Evolutionary conservation across 2,888 invertebrate genomes (phyloP).

Genomic region (Muscina levida): DNA sequence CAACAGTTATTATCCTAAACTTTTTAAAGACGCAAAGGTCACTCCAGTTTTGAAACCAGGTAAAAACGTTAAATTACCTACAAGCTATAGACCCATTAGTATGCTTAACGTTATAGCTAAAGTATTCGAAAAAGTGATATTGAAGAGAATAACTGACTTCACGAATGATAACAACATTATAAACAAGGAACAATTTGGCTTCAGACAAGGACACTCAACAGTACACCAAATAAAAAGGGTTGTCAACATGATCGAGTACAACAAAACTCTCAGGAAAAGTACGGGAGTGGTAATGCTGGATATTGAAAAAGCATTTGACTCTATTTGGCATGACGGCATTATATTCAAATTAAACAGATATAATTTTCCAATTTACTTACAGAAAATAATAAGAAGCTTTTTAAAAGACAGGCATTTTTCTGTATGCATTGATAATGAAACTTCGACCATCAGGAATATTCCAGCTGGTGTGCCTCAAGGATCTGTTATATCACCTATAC

Average conservation of each 20-base stretch:
- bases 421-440: background rate
- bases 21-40: background rate
- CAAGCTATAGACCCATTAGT: background rate
- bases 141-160: background rate
- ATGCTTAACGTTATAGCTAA: background rate
- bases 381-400: conserved; percentile 21
- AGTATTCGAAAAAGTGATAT: background rate
- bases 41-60: background rate
- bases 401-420: background rate
- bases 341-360: background rate
- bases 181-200: background rate
- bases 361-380: background rate
- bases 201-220: background rate
- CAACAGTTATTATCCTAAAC: background rate
- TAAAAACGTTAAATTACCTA: background rate
- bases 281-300: background rate
- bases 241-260: background rate
- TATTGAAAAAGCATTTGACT: conserved; percentile 1
- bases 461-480: background rate
- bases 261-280: background rate
- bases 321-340: background rate
- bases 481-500: conserved; percentile 5
- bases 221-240: background rate
- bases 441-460: background rate
- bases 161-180: background rate